Percentiles rank a stretch among this genome's conserved stretches.
Evolutionary conservation across 2,888 invertebrate species (phyloP).

Genomic region (Rhamnusium bicolor): DNA sequence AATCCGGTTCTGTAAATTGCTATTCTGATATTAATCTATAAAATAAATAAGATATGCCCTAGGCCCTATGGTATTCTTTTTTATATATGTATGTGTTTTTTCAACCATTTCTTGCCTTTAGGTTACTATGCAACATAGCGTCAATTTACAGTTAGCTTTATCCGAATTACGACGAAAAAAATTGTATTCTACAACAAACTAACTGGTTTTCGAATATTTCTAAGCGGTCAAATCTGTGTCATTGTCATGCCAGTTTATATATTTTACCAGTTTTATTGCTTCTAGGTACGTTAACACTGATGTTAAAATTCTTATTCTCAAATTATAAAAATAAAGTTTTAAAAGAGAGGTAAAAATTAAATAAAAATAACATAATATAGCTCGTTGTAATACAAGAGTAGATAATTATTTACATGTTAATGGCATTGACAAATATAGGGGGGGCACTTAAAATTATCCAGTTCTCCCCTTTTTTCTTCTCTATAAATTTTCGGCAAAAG

Average conservation of each 20-base stretch:
- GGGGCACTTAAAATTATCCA: no score
- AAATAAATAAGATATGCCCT: not conserved
- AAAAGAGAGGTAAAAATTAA: no score
- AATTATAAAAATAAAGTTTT: not conserved
- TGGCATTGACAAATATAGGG: no score
- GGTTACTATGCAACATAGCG: not conserved
- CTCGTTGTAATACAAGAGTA: no score
- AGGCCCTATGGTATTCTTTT: not conserved
- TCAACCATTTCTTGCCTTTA: not conserved
- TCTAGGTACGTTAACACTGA: not conserved
- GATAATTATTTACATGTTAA: no score
- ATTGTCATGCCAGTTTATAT: not conserved
- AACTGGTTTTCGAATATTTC: not conserved
- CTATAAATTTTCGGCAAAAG: no score
- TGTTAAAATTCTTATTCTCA: not conserved
- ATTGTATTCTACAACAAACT: not conserved
- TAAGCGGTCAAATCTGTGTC: slow-evolving; percentile 1
- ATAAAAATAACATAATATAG: no score
- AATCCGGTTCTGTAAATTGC: not conserved
- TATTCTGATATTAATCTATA: not conserved
- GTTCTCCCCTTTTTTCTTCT: no score
- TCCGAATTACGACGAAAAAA: not conserved
- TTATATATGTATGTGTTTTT: no score
- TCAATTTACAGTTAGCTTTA: not conserved
- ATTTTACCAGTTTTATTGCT: not conserved